phyloP scores from a whole-genome alignment of 2,888 invertebrate genomes.

The Aphrophora alni region DNA sequence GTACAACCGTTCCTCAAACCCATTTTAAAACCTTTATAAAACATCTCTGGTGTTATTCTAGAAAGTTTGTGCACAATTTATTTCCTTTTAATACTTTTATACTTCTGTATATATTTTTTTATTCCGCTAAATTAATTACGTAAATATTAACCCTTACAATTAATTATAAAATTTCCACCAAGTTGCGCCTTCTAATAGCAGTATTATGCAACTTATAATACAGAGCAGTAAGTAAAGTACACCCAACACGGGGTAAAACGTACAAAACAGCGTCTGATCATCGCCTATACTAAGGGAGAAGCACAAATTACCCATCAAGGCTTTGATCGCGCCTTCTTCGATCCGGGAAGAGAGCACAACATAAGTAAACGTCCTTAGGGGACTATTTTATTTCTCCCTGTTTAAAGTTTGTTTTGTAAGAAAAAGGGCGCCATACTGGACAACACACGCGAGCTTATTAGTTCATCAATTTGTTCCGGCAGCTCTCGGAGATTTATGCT shows the following conservation, averaged over 20 bases:
- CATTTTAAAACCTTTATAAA: too few relatives aligned
- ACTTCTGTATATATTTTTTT: too few relatives aligned
- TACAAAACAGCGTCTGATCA: background rate
- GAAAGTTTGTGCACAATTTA: too few relatives aligned
- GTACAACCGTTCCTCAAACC: too few relatives aligned
- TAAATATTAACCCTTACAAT: too few relatives aligned
- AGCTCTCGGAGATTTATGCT: background rate
- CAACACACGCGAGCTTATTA: background rate
- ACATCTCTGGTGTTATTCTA: too few relatives aligned
- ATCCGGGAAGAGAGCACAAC: background rate
- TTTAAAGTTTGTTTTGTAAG: conserved; percentile 9
- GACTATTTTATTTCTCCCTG: background rate
- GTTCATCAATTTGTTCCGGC: background rate
- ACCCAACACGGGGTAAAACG: background rate
- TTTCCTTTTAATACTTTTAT: too few relatives aligned
- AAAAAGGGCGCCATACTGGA: conserved; percentile 9
- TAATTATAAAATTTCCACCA: too few relatives aligned
- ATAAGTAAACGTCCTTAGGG: background rate
- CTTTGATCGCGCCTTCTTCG: background rate
- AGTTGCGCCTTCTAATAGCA: background rate
- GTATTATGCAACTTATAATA: background rate
- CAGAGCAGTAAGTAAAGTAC: background rate
- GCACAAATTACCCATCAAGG: conserved; percentile 1
- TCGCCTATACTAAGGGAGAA: background rate
- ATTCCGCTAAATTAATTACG: too few relatives aligned